A percentile compares a stretch with the other conserved stretches of the same genome.
Evolutionary conservation across 2,888 invertebrate species (phyloP).

Genomic region (Leptothorax acervorum): DNA sequence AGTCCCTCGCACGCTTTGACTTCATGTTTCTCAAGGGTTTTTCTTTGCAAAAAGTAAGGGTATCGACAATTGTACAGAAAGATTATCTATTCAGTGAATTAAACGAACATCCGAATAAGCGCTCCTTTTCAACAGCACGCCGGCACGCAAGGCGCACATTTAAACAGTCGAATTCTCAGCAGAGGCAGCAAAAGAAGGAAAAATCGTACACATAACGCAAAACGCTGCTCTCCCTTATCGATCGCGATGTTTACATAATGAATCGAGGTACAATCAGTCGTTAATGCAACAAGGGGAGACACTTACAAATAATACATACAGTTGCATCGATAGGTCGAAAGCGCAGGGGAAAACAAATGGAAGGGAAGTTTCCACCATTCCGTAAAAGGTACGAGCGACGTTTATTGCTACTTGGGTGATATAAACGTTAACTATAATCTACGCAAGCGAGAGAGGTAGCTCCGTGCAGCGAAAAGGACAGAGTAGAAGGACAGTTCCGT

Average conservation of each 20-base stretch:
- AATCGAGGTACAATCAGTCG: conserved; percentile 14
- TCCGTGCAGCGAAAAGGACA: background rate
- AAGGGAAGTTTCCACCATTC: conserved; percentile 14
- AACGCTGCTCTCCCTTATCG: conserved; percentile 11
- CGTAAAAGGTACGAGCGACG: background rate
- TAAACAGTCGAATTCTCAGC: background rate
- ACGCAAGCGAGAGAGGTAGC: conserved; percentile 13
- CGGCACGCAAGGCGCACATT: conserved; percentile 46
- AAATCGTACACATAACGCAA: background rate
- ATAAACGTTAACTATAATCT: conserved; percentile 19
- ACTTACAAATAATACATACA: background rate
- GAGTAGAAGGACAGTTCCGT: background rate
- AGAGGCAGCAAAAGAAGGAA: background rate
- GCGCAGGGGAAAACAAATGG: background rate
- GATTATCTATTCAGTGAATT: background rate
- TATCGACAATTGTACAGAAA: conserved; percentile 2
- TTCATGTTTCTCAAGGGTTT: background rate
- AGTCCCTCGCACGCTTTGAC: background rate
- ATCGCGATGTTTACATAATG: conserved; percentile 24
- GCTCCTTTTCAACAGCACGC: conserved; percentile 62
- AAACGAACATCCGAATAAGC: conserved; percentile 16
- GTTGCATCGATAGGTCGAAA: background rate
- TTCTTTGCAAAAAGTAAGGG: background rate
- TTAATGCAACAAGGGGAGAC: conserved; percentile 24
- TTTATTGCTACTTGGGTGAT: background rate